Conservation (phyloP, 2,113 vertebrate species). For the Carassius auratus region DNA sequence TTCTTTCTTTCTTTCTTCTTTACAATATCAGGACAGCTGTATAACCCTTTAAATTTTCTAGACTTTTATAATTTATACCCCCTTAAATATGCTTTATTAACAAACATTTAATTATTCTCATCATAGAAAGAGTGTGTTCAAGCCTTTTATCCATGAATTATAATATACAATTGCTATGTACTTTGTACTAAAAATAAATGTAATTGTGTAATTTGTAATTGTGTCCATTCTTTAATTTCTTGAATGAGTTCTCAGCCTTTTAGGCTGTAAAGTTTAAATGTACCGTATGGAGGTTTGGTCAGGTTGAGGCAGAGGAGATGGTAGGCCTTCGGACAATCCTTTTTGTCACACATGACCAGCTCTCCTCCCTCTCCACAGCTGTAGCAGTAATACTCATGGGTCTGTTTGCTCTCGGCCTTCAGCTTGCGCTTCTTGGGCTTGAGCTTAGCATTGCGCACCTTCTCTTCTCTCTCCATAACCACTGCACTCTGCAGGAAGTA, state of each 20-base stretch:
- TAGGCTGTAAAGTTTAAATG: too few species aligned
- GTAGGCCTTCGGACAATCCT: slow-evolving; percentile 97
- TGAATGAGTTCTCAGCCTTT: too few species aligned
- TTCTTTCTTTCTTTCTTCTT: background rate
- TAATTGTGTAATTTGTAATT: too few species aligned
- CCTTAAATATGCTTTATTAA: too few species aligned
- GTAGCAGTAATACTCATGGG: slow-evolving; percentile 93
- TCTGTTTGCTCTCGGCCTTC: slow-evolving; percentile 87
- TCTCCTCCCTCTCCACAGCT: slow-evolving; percentile 94
- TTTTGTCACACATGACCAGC: slow-evolving; percentile 97
- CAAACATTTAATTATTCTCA: too few species aligned
- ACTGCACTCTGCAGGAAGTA: slow-evolving; percentile 81
- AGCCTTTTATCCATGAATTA: too few species aligned
- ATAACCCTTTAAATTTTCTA: background rate
- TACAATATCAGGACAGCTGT: background rate
- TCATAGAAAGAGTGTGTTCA: too few species aligned
- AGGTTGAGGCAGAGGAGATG: slow-evolving; percentile 99
- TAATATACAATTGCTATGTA: too few species aligned
- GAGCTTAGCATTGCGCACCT: slow-evolving; percentile 91
- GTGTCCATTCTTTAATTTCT: too few species aligned
- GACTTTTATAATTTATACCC: too few species aligned
- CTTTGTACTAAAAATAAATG: too few species aligned
- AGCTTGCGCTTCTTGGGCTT: slow-evolving; percentile 93
- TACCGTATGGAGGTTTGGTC: slow-evolving; percentile 93
- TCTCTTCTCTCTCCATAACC: slow-evolving; percentile 90